Evolutionary conservation across 2,113 vertebrate genomes (phyloP).

Genomic region (Scytalopus superciliaris): DNA sequence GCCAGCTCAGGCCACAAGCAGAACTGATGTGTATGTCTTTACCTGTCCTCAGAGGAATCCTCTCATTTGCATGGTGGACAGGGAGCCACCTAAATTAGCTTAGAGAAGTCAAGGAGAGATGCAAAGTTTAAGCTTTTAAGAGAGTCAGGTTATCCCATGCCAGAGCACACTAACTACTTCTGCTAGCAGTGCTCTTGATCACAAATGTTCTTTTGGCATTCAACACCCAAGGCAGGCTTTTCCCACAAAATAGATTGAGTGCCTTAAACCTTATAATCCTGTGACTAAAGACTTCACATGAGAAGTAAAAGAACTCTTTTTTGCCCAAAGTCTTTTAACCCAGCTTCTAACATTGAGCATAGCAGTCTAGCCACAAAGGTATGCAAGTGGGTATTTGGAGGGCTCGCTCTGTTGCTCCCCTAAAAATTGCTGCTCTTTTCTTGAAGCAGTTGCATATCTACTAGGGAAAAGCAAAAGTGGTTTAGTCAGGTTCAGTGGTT

Average conservation of each 20-base stretch:
- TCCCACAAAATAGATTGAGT: background rate
- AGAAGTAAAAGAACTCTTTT: background rate
- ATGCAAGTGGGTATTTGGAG: background rate
- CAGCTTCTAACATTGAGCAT: background rate
- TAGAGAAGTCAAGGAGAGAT: background rate
- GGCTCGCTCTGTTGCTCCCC: background rate
- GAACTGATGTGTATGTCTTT: background rate
- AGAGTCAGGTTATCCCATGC: background rate
- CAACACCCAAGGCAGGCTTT: background rate
- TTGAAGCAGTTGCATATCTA: background rate
- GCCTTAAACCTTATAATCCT: slow-evolving; percentile 2
- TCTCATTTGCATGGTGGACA: background rate
- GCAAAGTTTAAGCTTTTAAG: background rate
- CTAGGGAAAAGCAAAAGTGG: background rate
- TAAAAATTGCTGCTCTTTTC: background rate
- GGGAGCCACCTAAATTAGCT: background rate
- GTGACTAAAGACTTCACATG: background rate
- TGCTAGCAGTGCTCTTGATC: background rate
- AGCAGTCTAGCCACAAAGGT: background rate
- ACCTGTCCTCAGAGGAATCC: background rate
- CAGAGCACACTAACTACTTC: background rate
- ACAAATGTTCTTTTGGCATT: background rate
- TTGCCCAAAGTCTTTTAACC: background rate
- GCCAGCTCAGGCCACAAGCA: background rate
- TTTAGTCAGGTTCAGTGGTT: background rate